Evolutionary conservation across 2,113 vertebrate species (phyloP).

Genomic region (Silurus meridionalis): DNA sequence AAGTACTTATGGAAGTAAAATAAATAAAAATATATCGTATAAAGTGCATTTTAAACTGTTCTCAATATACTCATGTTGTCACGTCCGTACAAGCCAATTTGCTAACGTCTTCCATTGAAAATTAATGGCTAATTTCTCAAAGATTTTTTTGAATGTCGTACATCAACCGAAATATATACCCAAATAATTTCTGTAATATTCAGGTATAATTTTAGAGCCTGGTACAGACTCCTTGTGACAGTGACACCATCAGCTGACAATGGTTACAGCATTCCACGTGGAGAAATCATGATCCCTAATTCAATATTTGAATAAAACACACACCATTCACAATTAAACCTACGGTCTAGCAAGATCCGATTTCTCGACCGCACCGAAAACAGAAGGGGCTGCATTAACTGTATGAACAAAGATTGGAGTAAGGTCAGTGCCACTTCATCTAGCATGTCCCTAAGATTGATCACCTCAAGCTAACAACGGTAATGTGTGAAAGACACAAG

Average conservation of each 20-base stretch:
- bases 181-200: too few species aligned
- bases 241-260: conserved; percentile 54
- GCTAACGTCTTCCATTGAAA: too few species aligned
- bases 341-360: conserved; percentile 56
- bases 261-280: conserved; percentile 44
- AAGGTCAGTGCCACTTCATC: neutral
- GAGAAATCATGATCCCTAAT: conserved; percentile 55
- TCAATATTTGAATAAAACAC: conserved; percentile 62
- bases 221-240: conserved; percentile 14
- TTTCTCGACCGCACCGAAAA: conserved; percentile 25
- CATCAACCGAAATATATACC: too few species aligned
- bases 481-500: too few species aligned
- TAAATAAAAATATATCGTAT: too few species aligned
- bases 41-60: too few species aligned
- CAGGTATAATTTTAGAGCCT: neutral
- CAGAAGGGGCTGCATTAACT: neutral
- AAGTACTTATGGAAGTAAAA: too few species aligned
- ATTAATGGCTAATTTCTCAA: too few species aligned
- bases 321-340: conserved; percentile 61
- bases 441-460: neutral
- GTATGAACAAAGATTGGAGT: neutral
- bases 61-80: too few species aligned
- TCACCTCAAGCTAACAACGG: too few species aligned
- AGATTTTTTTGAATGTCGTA: too few species aligned
- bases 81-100: too few species aligned